Conservation (phyloP, 2,888 invertebrate genomes). For the Anoplius nigerrimus region DNA sequence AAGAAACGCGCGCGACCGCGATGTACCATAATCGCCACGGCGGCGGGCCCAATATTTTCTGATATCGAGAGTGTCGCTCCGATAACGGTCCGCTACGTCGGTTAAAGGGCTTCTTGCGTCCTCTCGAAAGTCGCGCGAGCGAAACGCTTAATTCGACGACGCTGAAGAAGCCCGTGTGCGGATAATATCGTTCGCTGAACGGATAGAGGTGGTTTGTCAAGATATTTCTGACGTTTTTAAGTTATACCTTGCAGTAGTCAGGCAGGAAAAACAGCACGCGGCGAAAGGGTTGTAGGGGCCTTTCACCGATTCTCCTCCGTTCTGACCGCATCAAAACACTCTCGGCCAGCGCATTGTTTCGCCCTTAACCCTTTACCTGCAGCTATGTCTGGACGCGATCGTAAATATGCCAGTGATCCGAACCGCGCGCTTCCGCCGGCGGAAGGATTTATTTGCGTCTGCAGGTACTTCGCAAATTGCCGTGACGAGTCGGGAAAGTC, state of each 20-base stretch:
- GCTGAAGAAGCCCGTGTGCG: no score
- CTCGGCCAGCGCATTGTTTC: conserved; percentile 59
- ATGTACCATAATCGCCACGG: no score
- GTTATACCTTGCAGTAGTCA: no score
- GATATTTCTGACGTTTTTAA: no score
- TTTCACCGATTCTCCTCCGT: conserved; percentile 28
- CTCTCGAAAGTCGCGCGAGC: no score
- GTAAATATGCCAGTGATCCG: conserved; percentile 56
- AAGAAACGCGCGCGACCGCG: conserved; percentile 38
- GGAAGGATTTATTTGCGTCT: conserved; percentile 48
- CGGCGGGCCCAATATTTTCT: no score
- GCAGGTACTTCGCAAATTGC: conserved; percentile 61
- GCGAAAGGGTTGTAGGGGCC: conserved; percentile 24
- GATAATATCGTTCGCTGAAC: no score
- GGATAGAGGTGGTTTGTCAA: no score
- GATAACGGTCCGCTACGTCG: no score
- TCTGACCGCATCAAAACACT: conserved; percentile 59
- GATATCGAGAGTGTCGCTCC: no score
- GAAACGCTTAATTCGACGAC: no score
- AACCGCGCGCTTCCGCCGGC: conserved; percentile 30
- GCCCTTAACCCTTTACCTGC: conserved; percentile 58
- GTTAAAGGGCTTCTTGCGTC: no score
- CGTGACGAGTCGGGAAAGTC: conserved; percentile 55
- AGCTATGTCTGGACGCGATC: conserved; percentile 33
- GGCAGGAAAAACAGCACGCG: conserved; percentile 18